Evolutionary conservation across 1,140 invertebrate genomes (phyloP).

Genomic region (Orchestia grillus): DNA sequence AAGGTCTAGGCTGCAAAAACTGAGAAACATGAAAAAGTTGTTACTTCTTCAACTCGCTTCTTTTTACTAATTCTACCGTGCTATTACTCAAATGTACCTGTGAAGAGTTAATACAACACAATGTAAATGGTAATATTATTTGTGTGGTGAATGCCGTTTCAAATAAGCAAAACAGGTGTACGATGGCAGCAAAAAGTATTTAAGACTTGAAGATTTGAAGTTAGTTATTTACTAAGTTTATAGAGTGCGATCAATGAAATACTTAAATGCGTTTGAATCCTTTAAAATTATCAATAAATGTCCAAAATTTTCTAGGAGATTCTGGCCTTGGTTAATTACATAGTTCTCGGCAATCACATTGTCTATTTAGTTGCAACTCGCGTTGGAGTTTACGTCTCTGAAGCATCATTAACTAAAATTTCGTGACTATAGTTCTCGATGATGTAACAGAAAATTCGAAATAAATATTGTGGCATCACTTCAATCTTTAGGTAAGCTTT

Average conservation of each 20-base stretch:
- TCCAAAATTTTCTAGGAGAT: background rate
- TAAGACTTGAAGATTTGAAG: background rate
- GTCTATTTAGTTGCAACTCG: background rate
- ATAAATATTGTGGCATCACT: background rate
- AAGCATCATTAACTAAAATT: background rate
- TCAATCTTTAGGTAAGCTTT: background rate
- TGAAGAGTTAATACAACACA: background rate
- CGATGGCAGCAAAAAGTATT: background rate
- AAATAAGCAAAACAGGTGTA: background rate
- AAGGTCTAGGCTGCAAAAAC: conserved; percentile 38
- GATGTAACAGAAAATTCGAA: background rate
- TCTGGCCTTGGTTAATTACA: background rate
- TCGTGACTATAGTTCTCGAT: background rate
- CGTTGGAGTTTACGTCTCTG: background rate
- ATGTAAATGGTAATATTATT: background rate
- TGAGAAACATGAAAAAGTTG: conserved; percentile 20
- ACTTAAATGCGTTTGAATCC: background rate
- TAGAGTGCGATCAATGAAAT: background rate
- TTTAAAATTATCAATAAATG: background rate
- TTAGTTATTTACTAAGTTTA: background rate
- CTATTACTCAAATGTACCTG: background rate
- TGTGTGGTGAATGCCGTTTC: background rate
- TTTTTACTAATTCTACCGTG: background rate
- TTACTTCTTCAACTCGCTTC: background rate
- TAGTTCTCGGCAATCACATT: background rate